A percentile compares a stretch with the other conserved stretches of the same genome.
These are phyloP conservation scores for roundworm (Caenorhabditis elegans) DNA, from an alignment of 1,140 invertebrate genomes.

Conservation along the genomic window DNA sequence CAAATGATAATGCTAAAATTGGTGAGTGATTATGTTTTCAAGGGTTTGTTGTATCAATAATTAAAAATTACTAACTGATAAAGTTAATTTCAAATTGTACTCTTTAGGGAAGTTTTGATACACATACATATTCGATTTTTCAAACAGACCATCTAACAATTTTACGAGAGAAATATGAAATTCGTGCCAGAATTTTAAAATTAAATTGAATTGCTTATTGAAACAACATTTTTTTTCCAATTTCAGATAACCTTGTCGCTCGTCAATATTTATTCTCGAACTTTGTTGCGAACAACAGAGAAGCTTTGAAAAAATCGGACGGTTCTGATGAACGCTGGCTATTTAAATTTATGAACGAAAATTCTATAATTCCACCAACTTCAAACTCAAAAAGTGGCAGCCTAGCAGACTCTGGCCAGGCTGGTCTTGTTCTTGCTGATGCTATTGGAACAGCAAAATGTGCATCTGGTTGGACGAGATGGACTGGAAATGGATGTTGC, in stretches of 20 bases:
- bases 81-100: no score
- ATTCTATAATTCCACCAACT: neutral
- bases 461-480: neutral
- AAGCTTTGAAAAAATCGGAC: neutral
- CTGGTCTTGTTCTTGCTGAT: neutral
- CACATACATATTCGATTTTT: no score
- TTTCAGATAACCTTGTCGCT: neutral
- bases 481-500: neutral
- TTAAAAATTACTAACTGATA: no score
- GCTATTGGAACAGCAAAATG: neutral
- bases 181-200: no score
- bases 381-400: neutral
- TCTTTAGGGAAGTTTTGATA: no score
- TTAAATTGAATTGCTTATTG: no score
- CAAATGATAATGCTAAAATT: no score
- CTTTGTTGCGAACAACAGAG: neutral
- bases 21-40: no score
- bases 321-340: neutral
- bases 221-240: neutral
- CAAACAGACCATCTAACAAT: no score
- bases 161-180: no score
- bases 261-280: neutral
- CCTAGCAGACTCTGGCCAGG: neutral
- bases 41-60: no score
- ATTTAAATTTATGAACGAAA: neutral